phyloP scores from a whole-genome alignment of 2,888 invertebrate species.

The Hermaeophaga mercurialis region DNA sequence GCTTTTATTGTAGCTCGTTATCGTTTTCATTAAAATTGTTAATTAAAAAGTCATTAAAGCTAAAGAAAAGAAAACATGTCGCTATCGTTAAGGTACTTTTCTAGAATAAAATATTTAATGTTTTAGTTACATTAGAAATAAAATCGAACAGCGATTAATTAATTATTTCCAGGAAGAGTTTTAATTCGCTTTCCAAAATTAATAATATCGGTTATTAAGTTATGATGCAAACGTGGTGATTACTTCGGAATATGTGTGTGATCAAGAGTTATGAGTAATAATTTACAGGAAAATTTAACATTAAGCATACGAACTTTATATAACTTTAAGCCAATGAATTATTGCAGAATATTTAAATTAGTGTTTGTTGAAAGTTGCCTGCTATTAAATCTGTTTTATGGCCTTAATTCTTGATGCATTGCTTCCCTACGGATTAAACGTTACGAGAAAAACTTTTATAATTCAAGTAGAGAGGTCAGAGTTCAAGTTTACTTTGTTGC shows the following conservation, averaged over 20 bases:
- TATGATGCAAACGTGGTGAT: neutral
- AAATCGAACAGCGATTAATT: too few relatives aligned
- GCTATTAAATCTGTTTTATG: conserved; percentile 24
- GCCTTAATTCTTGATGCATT: conserved; percentile 19
- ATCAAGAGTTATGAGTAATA: conserved; percentile 20
- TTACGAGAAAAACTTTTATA: conserved; percentile 22
- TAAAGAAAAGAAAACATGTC: too few relatives aligned
- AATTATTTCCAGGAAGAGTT: too few relatives aligned
- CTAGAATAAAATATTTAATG: too few relatives aligned
- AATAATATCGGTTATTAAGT: neutral
- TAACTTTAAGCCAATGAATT: conserved; percentile 16
- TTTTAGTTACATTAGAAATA: too few relatives aligned
- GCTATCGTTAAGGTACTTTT: too few relatives aligned
- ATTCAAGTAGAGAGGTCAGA: conserved; percentile 8
- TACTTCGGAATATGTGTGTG: neutral
- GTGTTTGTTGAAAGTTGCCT: conserved; percentile 19
- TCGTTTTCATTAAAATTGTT: too few relatives aligned
- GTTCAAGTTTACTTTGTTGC: conserved; percentile 2
- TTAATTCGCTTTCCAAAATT: too few relatives aligned
- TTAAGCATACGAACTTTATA: conserved; percentile 15
- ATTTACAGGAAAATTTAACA: conserved; percentile 8
- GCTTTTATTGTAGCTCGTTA: too few relatives aligned
- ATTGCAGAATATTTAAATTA: conserved; percentile 22
- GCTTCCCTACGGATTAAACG: conserved; percentile 17
- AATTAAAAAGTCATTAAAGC: too few relatives aligned